Conservation (phyloP, 2,888 invertebrate species). For the Antheraea yamamai region DNA sequence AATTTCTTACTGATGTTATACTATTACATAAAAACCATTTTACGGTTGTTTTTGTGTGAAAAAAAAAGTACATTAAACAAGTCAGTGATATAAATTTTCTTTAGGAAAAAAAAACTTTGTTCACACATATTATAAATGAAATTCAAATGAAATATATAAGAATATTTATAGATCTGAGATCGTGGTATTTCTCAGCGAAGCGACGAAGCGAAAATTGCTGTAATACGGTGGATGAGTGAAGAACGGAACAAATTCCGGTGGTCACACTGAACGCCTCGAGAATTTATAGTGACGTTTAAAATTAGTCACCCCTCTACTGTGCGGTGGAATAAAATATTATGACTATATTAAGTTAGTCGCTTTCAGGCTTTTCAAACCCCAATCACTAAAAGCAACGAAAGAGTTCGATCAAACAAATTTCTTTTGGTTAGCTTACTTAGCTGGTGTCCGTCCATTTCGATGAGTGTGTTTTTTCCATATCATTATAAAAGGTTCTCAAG, state of each 20-base stretch:
- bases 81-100: too few species aligned
- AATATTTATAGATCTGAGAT: not conserved
- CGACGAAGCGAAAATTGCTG: not conserved
- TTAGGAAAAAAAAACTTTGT: too few species aligned
- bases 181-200: not conserved
- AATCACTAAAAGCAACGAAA: not conserved
- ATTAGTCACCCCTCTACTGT: conserved; percentile 29
- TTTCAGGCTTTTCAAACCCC: not conserved
- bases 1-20: too few species aligned
- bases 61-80: too few species aligned
- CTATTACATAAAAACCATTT: too few species aligned
- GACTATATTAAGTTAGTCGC: not conserved
- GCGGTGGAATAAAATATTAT: conserved; percentile 25
- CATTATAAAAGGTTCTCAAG: too few species aligned
- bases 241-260: conserved; percentile 33
- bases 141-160: not conserved
- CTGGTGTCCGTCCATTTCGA: too few species aligned
- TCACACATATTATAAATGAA: not conserved
- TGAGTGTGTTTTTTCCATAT: too few species aligned
- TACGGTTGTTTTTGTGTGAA: too few species aligned
- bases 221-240: conserved; percentile 21
- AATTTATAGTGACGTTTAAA: conserved; percentile 34
- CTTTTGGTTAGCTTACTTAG: too few species aligned
- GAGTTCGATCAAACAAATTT: too few species aligned
- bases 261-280: conserved; percentile 34